Evolutionary conservation across 2,113 vertebrate species (phyloP), one percentile per base, ranked within the genome.

Genomic region (Labrus mixtus): DNA sequence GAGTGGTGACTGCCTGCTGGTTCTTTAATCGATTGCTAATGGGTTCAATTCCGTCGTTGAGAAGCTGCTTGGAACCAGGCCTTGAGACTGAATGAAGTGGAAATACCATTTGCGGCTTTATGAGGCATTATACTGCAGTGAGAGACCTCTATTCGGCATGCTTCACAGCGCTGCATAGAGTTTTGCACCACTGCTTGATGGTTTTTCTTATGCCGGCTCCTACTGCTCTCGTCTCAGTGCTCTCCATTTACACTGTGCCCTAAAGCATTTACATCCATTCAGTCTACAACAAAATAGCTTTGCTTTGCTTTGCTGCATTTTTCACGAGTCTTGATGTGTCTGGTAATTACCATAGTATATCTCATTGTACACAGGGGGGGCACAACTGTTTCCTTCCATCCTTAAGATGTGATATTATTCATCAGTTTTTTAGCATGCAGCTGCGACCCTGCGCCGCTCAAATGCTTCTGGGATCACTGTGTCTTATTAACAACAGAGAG

Each of bases 11-110:
- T 86, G 91, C 93, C 94, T 90, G 94, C 94, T 93, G 94, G 84
- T 89, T 93, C 91, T 94, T 94, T 95, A 95, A 95, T 94, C 92
- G 93, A 94, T 94, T 93, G 93, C 93, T 95, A 95, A 95, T 95
- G 93, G 94, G 88, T 93, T 93, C 91, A 92, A 90, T 93, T 94
- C 91, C 90, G 86, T 87, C 87, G 84, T 87, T 67, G 91, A 92
- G 82, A 90, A 93, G 93, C 88, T 87, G 89, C 91, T 91, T 95
- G 94, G 94, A 94, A 93, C 88, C 84, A 81, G 88, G 92, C 93
- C 94, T 92, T 91, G 90, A 93, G 90, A 95, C 92, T 93, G 94
- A 94, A 92, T 93, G 89, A 91, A 93, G 92, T 92, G 92, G 93
- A 95, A 95, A 94, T 92, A 87, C 93, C 93, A 95, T 95, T 95